Evolutionary conservation across 2,888 invertebrate species (phyloP).

Genomic region (Epirrhoe tristata): DNA sequence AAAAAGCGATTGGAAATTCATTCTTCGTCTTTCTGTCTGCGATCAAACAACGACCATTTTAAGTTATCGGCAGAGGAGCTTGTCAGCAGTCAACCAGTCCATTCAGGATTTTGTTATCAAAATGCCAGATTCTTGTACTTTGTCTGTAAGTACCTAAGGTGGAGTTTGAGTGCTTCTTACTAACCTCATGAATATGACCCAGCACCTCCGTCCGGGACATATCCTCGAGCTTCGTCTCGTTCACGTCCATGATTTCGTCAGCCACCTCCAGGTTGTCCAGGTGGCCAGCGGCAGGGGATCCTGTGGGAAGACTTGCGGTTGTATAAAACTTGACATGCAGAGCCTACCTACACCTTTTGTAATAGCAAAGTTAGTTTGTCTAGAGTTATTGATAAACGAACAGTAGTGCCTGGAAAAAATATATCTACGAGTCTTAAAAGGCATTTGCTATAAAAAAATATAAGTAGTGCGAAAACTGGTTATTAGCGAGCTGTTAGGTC

Average conservation of each 20-base stretch:
- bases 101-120: too few relatives aligned
- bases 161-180: not conserved
- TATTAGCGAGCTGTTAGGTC: not conserved
- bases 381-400: too few relatives aligned
- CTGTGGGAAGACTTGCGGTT: conserved; percentile 49
- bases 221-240: conserved; percentile 96
- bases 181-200: conserved; percentile 97
- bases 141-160: too few relatives aligned
- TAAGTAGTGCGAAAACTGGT: conserved; percentile 10
- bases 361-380: too few relatives aligned
- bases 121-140: too few relatives aligned
- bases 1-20: too few relatives aligned
- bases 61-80: too few relatives aligned
- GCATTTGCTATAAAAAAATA: conserved; percentile 25
- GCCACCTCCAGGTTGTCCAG: conserved; percentile 97
- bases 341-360: too few relatives aligned
- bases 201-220: conserved; percentile 97
- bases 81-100: too few relatives aligned
- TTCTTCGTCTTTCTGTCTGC: too few relatives aligned
- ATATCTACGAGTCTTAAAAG: not conserved
- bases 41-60: too few relatives aligned
- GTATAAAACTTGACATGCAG: not conserved
- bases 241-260: conserved; percentile 99
- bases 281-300: conserved; percentile 88
- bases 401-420: not conserved